Percentiles rank a stretch among this genome's conserved stretches.
These are phyloP conservation scores for Sebastes jordani DNA, from an alignment of 2,797 vertebrate species.

Conservation along the genomic window DNA sequence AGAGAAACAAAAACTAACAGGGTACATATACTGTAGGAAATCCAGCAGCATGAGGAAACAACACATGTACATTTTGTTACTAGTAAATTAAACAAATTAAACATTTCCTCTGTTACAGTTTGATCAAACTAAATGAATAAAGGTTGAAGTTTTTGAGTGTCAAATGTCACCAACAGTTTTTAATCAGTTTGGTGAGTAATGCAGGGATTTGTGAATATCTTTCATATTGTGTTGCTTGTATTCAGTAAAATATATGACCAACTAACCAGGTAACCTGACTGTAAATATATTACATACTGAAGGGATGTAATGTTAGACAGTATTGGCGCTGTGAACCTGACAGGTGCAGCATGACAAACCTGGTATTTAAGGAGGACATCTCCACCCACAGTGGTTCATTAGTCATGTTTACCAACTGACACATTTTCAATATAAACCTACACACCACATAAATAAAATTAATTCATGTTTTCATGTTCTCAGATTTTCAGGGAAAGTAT, in stretches of 20 bases:
- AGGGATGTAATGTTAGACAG: no score
- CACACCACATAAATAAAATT: background rate
- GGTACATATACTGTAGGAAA: background rate
- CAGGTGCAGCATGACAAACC: background rate
- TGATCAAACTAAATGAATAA: no score
- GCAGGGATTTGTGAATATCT: no score
- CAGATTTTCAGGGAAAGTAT: background rate
- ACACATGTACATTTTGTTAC: background rate
- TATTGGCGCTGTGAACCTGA: background rate
- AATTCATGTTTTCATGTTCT: background rate
- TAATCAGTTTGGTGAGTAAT: no score
- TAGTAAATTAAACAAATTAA: background rate
- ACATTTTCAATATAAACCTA: background rate
- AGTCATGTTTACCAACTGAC: background rate
- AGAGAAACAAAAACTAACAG: background rate
- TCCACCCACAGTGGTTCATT: background rate
- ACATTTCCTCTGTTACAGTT: background rate
- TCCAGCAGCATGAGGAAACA: background rate
- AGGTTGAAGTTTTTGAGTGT: no score
- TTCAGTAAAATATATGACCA: no score
- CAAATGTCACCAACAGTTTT: no score
- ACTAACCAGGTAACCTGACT: no score
- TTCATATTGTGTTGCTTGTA: no score
- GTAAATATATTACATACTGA: no score
- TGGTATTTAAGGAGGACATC: background rate